Evolutionary conservation across 2,113 vertebrate species (phyloP).

Genomic region (Sitta europaea): DNA sequence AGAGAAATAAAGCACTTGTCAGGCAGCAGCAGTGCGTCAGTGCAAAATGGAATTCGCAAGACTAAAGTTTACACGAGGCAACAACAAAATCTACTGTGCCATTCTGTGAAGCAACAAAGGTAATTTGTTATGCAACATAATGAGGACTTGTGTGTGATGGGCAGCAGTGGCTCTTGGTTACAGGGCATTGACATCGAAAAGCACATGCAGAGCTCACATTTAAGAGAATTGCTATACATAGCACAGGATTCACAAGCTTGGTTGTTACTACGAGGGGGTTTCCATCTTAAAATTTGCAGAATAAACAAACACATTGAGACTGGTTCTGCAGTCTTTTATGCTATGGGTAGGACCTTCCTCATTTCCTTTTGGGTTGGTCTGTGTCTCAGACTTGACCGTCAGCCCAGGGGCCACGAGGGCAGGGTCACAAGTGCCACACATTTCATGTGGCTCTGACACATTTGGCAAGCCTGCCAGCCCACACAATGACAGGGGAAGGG

Average conservation of each 20-base stretch:
- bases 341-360: not conserved
- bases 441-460: conserved; percentile 22
- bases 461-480: not conserved
- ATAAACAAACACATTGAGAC: not conserved
- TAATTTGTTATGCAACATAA: conserved; percentile 63
- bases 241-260: not conserved
- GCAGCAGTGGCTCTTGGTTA: not conserved
- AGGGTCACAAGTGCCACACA: not conserved
- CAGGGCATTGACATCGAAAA: conserved; percentile 30
- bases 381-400: not conserved
- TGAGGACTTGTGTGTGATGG: conserved; percentile 39
- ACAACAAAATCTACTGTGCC: conserved; percentile 56
- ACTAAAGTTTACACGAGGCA: conserved; percentile 23
- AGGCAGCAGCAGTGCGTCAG: conserved; percentile 19
- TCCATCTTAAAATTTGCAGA: not conserved
- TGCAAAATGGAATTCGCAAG: not conserved
- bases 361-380: not conserved
- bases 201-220: not conserved
- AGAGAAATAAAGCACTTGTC: conserved; percentile 37
- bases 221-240: not conserved
- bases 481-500: not conserved
- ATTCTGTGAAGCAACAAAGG: conserved; percentile 52
- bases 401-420: not conserved
- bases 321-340: not conserved
- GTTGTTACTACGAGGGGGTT: not conserved